These are phyloP conservation scores for Cosmia pyralina DNA, from an alignment of 2,888 invertebrate species.

Conservation along the genomic window DNA sequence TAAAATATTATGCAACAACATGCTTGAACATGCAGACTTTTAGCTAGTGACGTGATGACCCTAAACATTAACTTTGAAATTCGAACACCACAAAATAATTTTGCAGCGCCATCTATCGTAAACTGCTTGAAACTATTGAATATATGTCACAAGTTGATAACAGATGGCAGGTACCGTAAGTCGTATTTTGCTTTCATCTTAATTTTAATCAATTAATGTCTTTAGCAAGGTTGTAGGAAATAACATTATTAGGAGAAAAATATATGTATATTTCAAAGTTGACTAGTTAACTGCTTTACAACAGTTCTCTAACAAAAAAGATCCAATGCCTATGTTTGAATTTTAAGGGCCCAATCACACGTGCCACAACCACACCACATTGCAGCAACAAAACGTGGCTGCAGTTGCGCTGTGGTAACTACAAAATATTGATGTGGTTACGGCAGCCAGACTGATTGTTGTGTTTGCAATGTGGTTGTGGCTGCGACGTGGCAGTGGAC, in stretches of 20 bases:
- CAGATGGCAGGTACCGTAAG: constrained; percentile 60
- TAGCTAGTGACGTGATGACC: not conserved
- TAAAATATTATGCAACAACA: not conserved
- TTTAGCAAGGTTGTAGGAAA: not conserved
- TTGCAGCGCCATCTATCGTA: constrained; percentile 59
- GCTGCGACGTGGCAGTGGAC: too few relatives aligned
- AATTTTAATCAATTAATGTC: not conserved
- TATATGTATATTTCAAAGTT: not conserved
- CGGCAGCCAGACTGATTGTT: too few relatives aligned
- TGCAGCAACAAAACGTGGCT: too few relatives aligned
- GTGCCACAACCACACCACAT: too few relatives aligned
- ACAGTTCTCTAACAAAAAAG: not conserved
- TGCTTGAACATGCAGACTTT: too few relatives aligned
- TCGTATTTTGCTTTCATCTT: not conserved
- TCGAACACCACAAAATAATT: not conserved
- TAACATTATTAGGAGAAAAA: not conserved
- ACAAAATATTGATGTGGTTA: too few relatives aligned
- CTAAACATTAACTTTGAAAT: not conserved
- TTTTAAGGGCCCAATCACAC: too few relatives aligned
- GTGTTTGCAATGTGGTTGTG: too few relatives aligned
- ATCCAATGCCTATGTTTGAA: not conserved
- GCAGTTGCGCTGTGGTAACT: too few relatives aligned
- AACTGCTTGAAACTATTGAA: constrained; percentile 29
- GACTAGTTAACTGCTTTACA: not conserved
- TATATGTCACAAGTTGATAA: constrained; percentile 5